Evolutionary conservation across 2,113 vertebrate species (phyloP).

Genomic region (Gobiocypris rarus): DNA sequence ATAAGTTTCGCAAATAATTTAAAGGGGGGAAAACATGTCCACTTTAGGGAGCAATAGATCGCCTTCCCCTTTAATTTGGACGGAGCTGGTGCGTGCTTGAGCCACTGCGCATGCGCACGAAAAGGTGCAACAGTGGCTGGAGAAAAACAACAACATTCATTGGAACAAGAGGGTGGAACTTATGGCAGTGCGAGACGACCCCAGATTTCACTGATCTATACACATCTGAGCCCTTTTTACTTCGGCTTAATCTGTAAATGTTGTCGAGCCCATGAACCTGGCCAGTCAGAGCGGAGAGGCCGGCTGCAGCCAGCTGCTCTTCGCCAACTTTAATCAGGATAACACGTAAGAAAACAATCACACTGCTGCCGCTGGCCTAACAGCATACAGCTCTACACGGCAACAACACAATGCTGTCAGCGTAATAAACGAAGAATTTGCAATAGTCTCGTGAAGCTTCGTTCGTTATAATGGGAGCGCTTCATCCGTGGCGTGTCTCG

Average conservation of each 20-base stretch:
- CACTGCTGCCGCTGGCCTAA: slow-evolving; percentile 23
- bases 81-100: slow-evolving; percentile 28
- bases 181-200: slow-evolving; percentile 63
- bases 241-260: slow-evolving; percentile 66
- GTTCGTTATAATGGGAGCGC: neutral
- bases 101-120: slow-evolving; percentile 68
- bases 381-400: neutral
- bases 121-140: slow-evolving; percentile 55
- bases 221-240: slow-evolving; percentile 56
- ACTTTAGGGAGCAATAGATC: neutral
- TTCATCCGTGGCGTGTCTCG: neutral
- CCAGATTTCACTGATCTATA: neutral
- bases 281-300: slow-evolving; percentile 94
- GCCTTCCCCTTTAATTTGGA: slow-evolving; percentile 63
- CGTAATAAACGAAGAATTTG: too few relatives aligned
- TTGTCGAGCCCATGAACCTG: slow-evolving; percentile 88
- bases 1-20: too few relatives aligned
- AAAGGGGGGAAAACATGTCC: too few relatives aligned
- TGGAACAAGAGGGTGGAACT: slow-evolving; percentile 52
- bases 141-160: slow-evolving; percentile 79
- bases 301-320: slow-evolving; percentile 93
- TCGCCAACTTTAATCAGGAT: slow-evolving; percentile 99
- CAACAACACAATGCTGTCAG: neutral
- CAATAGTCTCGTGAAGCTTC: neutral
- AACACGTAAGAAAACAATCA: slow-evolving; percentile 88